These are phyloP conservation scores for Anthrax anthrax DNA, from an alignment of 2,888 invertebrate genomes.

Conservation along the genomic window DNA sequence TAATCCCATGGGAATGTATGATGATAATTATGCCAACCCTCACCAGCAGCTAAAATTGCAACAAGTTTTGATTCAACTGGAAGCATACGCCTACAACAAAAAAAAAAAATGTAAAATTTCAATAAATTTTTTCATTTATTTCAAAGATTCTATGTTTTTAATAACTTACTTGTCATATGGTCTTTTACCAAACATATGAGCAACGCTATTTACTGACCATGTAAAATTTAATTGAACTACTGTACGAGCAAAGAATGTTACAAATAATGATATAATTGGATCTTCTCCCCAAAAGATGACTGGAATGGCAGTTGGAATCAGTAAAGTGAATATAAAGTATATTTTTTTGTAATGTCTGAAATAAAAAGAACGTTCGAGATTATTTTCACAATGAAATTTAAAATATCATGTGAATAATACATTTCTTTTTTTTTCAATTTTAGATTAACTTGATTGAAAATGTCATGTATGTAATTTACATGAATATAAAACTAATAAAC, in stretches of 20 bases:
- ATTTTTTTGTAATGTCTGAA: conserved; percentile 43
- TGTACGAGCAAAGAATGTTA: conserved; percentile 43
- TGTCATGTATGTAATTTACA: too few relatives aligned
- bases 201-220: conserved; percentile 61
- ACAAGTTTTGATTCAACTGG: conserved; percentile 59
- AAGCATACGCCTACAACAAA: conserved; percentile 45
- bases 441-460: too few relatives aligned
- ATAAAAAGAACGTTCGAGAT: conserved; percentile 18
- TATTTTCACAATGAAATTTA: too few relatives aligned
- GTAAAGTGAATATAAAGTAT: conserved; percentile 39
- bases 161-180: conserved; percentile 47
- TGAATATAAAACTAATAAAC: too few relatives aligned
- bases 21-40: conserved; percentile 86
- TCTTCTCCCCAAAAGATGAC: conserved; percentile 48
- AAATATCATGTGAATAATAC: too few relatives aligned
- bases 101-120: too few relatives aligned
- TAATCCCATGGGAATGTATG: conserved; percentile 84
- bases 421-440: too few relatives aligned
- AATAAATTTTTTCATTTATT: too few relatives aligned
- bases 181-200: conserved; percentile 52
- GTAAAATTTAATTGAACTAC: conserved; percentile 47
- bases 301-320: conserved; percentile 43
- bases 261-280: conserved; percentile 40
- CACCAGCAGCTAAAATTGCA: conserved; percentile 53
- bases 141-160: background rate